Evolutionary conservation across 2,797 vertebrate species (phyloP), one percentile per base, ranked within the genome.

Genomic region (Poecile montanus): DNA sequence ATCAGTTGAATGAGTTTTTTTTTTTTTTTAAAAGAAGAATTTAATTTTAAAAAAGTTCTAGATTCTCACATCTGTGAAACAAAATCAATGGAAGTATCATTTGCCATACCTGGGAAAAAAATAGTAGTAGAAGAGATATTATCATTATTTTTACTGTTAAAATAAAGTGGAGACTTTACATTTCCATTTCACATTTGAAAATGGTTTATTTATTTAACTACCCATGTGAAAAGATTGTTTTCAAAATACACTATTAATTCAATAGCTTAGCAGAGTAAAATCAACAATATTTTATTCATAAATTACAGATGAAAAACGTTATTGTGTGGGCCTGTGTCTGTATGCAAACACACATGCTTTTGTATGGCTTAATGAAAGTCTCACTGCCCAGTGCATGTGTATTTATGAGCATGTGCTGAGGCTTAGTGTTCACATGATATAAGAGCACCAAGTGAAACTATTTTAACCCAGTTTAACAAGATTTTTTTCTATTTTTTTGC

Each of bases 321-420:
- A 6, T 40, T 47, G 2, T 14, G 26, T 29, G 17, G 40, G 4
- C 56, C 5, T 47, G 3, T 12, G 5, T 47, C 9, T 53, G 1
- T 61, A 3, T 21, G 3, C 21, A 2, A 7, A 5, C 7, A 8
- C 3, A 23, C 0, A 1, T 30, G 6, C 1, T 76, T 92, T 23
- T 11, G 1, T 50, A 23, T 2, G 6, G 1, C 7, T 61, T 32
- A 12, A 16, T 58, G 23, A 42, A 82, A 85, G 23, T 27, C 22
- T 70, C 65, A 3, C 19, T 68, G 7, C 15, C 14, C 2, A 20
- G 4, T 18, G 6, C 3, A 29, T 32, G 9, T 0, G 3, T 30
- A 14, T 42, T 66, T 67, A 60, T 19, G 2, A 34, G 5, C 7
- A 9, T 6, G 2, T 72, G 5, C 25, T 65, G n/a, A 61, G 16